Base-by-base conservation (phyloP, 1,140 invertebrate species). In the Drosophila repleta region DNA sequence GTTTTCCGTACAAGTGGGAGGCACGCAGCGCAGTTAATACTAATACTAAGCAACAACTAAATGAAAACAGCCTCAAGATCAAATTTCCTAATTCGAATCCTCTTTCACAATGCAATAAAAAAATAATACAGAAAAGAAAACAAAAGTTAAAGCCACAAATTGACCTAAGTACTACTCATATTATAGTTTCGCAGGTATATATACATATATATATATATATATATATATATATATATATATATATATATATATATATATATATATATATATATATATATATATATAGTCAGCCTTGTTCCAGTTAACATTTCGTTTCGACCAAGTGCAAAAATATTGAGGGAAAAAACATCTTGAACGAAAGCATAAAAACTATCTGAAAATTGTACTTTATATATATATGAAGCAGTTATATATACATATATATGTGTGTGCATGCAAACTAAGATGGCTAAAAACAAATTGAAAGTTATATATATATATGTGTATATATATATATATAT, bases 171-270 rank as follows among this genome's bases (percentile, higher is more conserved):
- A 71, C 32, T 57, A 17, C 3, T 35, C 72, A 76, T 37, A 53
- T 8, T 81, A 74, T 82, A 68, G 53, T 81, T 81, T 81, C 82
- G 79, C 78, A 77, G 78, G 62, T 55, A 74, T 3, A 35, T 5
- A 32, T 1, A 10, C 3, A 35, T 11, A 35, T 11, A 35, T 11
- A 35, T 35, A 6, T 29, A 29, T 8, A 6, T 8, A 29, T 29
- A 29, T 29, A 29, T 29, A 29, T 29, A 29, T 29, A 29, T 29
- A 29, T 29, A 29, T 29, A 8, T 41, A 55, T 43, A 64, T 32
- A 51, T 20, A 35, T 11, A 17, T 32, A 32, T 7, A 32, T 8
- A 32, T 49, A 48, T 43, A 65, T 35, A 56, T 21, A 35, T 11
- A 18, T 35, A 35, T 32, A 32, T 7, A 32, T 32, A 32, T 7